Evolutionary conservation across 2,113 vertebrate genomes (phyloP), one percentile per base, ranked within the genome.

Genomic region (Morone chrysops): DNA sequence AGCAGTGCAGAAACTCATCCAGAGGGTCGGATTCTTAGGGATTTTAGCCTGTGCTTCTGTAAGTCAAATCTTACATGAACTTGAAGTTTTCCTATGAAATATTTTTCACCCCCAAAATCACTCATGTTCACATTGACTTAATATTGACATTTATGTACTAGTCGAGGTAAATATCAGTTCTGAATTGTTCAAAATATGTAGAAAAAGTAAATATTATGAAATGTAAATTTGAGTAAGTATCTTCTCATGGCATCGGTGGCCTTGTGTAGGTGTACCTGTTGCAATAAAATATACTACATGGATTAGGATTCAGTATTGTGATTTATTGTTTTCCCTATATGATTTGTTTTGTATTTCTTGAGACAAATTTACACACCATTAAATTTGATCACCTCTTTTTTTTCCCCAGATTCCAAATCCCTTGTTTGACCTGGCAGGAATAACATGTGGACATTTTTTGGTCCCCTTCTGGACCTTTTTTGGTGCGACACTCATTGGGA

Each of bases 391-490:
- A 6, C 17, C 36, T 22, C 1, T 54, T 0, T 68, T 22, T 1
- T 70, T 17, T 47, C 0, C 1, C 75, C 76, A 99, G 97, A 97
- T 98, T 93, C 96, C 96, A 79, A 96, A 97, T 82, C 96, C 96
- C 5, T 89, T 97, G 12, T 97, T 98, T 83, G 97, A 98, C 93
- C 93, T 97, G 88, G 97, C 96, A 36, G 96, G 96, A 88, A 97
- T 97, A 89, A 98, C 95, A 5, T 97, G 96, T 85, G 96, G 96
- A 71, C 96, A 98, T 88, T 98, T 97, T 78, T 93, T 97, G 41
- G 97, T 97, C 56, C 96, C 96, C 31, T 97, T 98, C 88, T 98
- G 97, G 97, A 97, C 96, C 31, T 97, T 97, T 93, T 97, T 97
- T 81, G 96, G 96, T 71, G 96, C 96, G n/a, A 97, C 96, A 1